These are phyloP conservation scores for Metacarcinus magister DNA, from an alignment of 2,888 invertebrate genomes.

Conservation along the genomic window DNA sequence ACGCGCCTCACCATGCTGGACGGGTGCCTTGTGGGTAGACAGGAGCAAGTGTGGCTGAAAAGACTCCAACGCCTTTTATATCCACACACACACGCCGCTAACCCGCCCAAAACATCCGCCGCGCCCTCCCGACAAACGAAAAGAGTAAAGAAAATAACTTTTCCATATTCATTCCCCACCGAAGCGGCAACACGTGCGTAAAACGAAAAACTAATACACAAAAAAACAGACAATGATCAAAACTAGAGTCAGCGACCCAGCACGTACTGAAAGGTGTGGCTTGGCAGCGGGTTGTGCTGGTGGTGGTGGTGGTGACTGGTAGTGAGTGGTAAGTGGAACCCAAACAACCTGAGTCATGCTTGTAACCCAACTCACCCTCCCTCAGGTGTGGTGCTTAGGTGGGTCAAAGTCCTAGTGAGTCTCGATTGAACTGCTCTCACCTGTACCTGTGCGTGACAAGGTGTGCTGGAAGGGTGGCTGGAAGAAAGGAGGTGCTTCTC, in stretches of 20 bases:
- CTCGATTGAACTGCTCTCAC: background rate
- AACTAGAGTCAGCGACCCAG: background rate
- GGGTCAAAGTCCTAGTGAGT: background rate
- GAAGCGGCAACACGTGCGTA: background rate
- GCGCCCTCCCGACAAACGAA: background rate
- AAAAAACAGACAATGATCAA: background rate
- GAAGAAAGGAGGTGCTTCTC: no score
- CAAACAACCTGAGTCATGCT: background rate
- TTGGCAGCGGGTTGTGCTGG: background rate
- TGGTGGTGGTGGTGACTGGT: background rate
- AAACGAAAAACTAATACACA: background rate
- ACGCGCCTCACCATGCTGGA: background rate
- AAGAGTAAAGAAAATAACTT: background rate
- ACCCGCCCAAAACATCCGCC: background rate
- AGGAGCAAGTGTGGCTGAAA: conserved; percentile 21
- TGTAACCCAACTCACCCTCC: background rate
- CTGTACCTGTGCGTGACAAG: background rate
- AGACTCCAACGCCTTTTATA: background rate
- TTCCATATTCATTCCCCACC: conserved; percentile 11
- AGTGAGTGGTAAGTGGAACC: background rate
- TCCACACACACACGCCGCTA: background rate
- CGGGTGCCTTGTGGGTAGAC: background rate
- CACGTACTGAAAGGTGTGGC: background rate
- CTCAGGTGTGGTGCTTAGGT: background rate
- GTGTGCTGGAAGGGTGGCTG: background rate